Evolutionary conservation across 2,113 vertebrate species (phyloP).

Genomic region (Lagenorhynchus albirostris): DNA sequence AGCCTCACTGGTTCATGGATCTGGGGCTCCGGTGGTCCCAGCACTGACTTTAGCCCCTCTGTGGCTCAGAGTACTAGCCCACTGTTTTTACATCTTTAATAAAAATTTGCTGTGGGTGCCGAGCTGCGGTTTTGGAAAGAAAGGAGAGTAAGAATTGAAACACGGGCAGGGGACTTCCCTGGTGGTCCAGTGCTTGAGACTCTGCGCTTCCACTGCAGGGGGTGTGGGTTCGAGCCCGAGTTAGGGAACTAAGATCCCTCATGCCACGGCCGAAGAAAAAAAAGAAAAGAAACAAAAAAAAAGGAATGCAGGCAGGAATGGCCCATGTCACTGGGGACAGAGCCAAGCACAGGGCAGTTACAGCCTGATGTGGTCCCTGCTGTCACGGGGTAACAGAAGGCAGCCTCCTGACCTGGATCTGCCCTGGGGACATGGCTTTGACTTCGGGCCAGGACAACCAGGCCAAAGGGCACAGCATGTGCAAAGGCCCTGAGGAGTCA

Average conservation of each 20-base stretch:
- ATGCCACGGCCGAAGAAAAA: too few relatives aligned
- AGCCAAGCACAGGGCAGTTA: too few relatives aligned
- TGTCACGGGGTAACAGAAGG: rapidly evolving
- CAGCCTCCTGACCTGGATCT: not conserved
- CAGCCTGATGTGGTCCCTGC: not conserved
- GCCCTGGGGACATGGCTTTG: rapidly evolving
- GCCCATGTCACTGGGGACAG: rapidly evolving
- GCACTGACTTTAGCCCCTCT: not conserved
- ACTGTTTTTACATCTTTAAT: not conserved
- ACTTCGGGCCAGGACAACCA: not conserved
- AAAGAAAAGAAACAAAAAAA: too few relatives aligned
- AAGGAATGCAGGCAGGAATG: not conserved
- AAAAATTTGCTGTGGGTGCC: not conserved
- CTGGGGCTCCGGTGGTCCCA: not conserved
- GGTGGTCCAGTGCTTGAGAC: too few relatives aligned
- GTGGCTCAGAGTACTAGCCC: not conserved
- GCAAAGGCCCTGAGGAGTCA: not conserved
- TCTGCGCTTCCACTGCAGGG: too few relatives aligned
- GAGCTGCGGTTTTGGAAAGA: not conserved
- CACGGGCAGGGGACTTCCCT: not conserved
- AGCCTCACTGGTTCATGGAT: rapidly evolving
- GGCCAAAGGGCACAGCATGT: not conserved
- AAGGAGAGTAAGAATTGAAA: too few relatives aligned
- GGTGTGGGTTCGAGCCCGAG: too few relatives aligned
- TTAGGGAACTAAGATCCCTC: too few relatives aligned